Base-by-base conservation (phyloP, 1,140 invertebrate genomes). In the Tigriopus japonicus region DNA sequence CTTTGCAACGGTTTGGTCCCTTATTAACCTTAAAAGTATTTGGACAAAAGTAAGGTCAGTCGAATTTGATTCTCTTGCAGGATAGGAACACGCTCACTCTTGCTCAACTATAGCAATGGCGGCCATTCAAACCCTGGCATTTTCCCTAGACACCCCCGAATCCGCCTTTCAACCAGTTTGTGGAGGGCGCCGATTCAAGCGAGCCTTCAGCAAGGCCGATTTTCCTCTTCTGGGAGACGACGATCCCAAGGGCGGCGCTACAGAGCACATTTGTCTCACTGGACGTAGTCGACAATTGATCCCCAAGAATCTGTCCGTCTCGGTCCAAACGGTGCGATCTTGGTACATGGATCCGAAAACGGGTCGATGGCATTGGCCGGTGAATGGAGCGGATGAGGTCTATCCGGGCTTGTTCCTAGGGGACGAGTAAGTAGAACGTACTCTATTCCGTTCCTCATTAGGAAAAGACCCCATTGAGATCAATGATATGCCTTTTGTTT, bases 341-440 rank as follows among this genome's bases (percentile, higher is more conserved):
- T 54, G 15, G 24, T 28, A 21, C 23, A 17, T 17, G 15, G 52
- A 54, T 24, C 52, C 52, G 14, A 54, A 21, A 17, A 54, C 52
- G 3, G 58, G 58, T 17, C 14, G 58, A 21, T 59, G 58, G 58
- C 41, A 49, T 21, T 59, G 42, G 17, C 58, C 58, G 17, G 42
- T 59, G 41, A 59, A 59, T 51, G 58, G 58, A 21, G 58, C 58
- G 24, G 58, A 59, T 28, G 14, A 17, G 5, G 58, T 59, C n/a
- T 59, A 59, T 49, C 41, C 42, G n/a, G 43, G 43, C 10, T 23
- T 59, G 13, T 59, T 17, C 24, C 17, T 59, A 24, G 58, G 58
- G 2, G 58, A 59, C 43, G 58, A 42, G 19, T 49, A 28, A 54
- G 52, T 54, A 21, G 28, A 35, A 35, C 28, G 28, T 5, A 3